Evolutionary conservation across 53 echinoderm and acorn worm species (phyloP).

Genomic region (Pentamera pediparva): DNA sequence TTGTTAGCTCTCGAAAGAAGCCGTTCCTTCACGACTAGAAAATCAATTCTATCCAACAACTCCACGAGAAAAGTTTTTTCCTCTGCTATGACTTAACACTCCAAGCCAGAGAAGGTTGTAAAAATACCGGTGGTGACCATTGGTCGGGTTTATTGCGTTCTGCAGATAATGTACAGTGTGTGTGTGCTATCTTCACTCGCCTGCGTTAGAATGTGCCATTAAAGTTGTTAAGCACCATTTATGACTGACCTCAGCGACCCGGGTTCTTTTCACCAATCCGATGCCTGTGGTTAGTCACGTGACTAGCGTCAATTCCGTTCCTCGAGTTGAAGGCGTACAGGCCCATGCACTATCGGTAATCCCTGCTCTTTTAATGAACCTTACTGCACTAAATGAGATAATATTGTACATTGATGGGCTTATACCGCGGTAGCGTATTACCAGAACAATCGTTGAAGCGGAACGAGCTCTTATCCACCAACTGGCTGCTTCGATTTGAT

Average conservation of each 20-base stretch:
- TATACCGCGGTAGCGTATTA: too few species aligned
- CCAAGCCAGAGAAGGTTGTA: too few species aligned
- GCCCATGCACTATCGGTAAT: too few species aligned
- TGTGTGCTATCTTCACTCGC: conserved; percentile 17
- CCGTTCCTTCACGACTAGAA: background rate
- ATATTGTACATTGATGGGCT: too few species aligned
- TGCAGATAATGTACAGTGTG: conserved; percentile 17
- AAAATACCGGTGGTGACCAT: conserved; percentile 8
- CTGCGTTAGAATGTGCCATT: conserved; percentile 33
- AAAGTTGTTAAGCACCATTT: conserved; percentile 38
- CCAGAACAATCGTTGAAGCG: conserved; percentile 22
- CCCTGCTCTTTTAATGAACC: too few species aligned
- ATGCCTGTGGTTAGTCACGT: conserved; percentile 28
- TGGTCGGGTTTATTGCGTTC: conserved; percentile 2
- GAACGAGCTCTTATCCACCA: background rate
- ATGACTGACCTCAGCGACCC: conserved; percentile 28
- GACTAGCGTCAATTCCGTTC: too few species aligned
- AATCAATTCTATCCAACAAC: too few species aligned
- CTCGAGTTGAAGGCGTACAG: too few species aligned
- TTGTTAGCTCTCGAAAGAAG: background rate
- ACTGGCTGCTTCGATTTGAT: background rate
- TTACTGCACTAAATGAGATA: too few species aligned
- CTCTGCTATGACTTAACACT: too few species aligned
- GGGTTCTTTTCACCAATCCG: conserved; percentile 26
- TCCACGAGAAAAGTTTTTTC: background rate